Evolutionary conservation across 2,888 invertebrate species (phyloP).

Genomic region (Byasa hedistus): DNA sequence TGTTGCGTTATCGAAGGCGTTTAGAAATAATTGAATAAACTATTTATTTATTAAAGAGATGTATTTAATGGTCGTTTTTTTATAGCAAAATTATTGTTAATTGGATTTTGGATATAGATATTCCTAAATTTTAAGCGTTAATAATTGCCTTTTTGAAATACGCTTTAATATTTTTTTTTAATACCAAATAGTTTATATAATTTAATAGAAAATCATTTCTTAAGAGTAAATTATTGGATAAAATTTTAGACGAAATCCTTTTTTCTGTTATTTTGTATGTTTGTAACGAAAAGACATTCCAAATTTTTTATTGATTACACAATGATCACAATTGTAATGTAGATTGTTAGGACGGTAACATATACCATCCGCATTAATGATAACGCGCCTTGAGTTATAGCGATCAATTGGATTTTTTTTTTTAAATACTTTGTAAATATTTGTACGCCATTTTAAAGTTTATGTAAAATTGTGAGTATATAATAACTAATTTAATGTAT

Average conservation of each 20-base stretch:
- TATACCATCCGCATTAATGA: constrained; percentile 34
- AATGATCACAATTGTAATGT: constrained; percentile 25
- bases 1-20: constrained; percentile 4
- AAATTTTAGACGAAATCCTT: constrained; percentile 13
- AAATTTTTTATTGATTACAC: constrained; percentile 46
- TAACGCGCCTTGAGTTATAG: constrained; percentile 34
- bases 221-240: constrained; percentile 1
- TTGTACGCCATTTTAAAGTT: constrained; percentile 37
- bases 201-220: neutral
- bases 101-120: constrained; percentile 1
- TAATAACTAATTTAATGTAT: neutral
- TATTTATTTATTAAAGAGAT: constrained; percentile 11
- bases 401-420: constrained; percentile 26
- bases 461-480: neutral
- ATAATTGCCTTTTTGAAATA: neutral
- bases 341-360: constrained; percentile 32
- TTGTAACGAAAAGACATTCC: constrained; percentile 52
- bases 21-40: constrained; percentile 3
- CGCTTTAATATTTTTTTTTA: neutral
- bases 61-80: constrained; percentile 3
- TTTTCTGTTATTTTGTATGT: constrained; percentile 33
- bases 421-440: constrained; percentile 59
- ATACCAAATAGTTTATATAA: neutral
- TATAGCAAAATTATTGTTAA: constrained; percentile 12
- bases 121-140: neutral